Evolutionary conservation across 2,888 invertebrate genomes (phyloP).

Genomic region (Hirtodrosophila cameraria): DNA sequence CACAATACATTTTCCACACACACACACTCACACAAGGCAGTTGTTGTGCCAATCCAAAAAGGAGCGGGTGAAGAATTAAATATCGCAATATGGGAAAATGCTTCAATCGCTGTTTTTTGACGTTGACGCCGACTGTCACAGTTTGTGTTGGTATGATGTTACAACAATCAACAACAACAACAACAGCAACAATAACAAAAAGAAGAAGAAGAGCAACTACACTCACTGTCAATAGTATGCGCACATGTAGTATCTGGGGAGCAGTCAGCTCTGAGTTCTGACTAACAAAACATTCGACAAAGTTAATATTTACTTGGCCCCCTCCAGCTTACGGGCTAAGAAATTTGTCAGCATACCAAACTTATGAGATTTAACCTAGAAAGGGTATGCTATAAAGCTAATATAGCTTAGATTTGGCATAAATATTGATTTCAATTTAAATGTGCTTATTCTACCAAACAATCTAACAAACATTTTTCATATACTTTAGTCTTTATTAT

Average conservation of each 20-base stretch:
- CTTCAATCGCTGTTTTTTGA: slow-evolving; percentile 25
- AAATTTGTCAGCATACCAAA: too few species aligned
- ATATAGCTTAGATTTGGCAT: too few species aligned
- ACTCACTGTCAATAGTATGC: slow-evolving; percentile 17
- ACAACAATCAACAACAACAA: slow-evolving; percentile 4
- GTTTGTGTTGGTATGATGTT: neutral
- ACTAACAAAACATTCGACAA: neutral
- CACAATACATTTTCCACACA: too few species aligned
- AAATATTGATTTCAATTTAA: too few species aligned
- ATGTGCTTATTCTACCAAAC: too few species aligned
- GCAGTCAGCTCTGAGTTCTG: neutral
- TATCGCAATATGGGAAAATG: slow-evolving; percentile 24
- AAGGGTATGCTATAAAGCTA: too few species aligned
- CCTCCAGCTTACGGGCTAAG: neutral
- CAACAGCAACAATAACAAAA: neutral
- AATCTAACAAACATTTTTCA: too few species aligned
- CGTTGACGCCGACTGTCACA: slow-evolving; percentile 25
- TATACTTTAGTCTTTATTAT: too few species aligned
- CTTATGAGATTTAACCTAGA: too few species aligned
- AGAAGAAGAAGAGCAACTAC: neutral
- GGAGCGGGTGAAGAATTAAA: slow-evolving; percentile 10
- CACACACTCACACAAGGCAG: slow-evolving; percentile 3
- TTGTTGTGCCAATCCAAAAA: too few species aligned
- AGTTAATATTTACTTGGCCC: neutral
- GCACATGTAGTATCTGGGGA: slow-evolving; percentile 4